Conservation (phyloP, 2,797 vertebrate genomes). For the Linurgus olivaceus region DNA sequence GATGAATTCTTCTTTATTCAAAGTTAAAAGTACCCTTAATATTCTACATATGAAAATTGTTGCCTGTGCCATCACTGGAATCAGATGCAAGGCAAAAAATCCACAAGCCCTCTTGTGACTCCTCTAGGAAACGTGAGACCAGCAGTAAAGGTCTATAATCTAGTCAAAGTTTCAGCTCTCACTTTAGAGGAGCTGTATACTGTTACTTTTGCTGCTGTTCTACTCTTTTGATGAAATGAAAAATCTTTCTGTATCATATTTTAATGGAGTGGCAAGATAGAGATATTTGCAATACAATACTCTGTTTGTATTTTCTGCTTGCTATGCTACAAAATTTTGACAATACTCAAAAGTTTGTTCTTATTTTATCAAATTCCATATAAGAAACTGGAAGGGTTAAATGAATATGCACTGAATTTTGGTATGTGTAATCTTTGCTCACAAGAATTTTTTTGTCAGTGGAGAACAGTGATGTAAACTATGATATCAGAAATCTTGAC, state of each 20-base stretch:
- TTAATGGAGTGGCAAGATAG: background rate
- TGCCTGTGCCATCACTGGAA: background rate
- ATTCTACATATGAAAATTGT: background rate
- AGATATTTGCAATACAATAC: background rate
- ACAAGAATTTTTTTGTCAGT: background rate
- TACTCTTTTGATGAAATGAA: background rate
- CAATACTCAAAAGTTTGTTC: background rate
- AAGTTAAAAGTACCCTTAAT: background rate
- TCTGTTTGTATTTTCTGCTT: background rate
- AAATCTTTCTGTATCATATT: background rate
- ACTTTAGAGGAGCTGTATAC: background rate
- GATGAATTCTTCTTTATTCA: background rate
- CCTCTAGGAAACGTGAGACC: background rate
- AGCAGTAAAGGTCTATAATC: background rate
- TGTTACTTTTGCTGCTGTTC: background rate
- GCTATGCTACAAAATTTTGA: background rate
- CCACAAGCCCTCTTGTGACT: background rate
- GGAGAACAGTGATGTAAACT: background rate
- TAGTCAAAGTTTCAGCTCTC: background rate
- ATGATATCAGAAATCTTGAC: conserved; percentile 42
- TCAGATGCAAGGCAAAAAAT: background rate
- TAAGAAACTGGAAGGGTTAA: background rate
- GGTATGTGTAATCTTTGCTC: background rate
- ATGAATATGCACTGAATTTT: background rate
- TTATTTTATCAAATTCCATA: background rate